phyloP scores from a whole-genome alignment of 2,888 invertebrate species.

The Prosopocoilus inquinatus region DNA sequence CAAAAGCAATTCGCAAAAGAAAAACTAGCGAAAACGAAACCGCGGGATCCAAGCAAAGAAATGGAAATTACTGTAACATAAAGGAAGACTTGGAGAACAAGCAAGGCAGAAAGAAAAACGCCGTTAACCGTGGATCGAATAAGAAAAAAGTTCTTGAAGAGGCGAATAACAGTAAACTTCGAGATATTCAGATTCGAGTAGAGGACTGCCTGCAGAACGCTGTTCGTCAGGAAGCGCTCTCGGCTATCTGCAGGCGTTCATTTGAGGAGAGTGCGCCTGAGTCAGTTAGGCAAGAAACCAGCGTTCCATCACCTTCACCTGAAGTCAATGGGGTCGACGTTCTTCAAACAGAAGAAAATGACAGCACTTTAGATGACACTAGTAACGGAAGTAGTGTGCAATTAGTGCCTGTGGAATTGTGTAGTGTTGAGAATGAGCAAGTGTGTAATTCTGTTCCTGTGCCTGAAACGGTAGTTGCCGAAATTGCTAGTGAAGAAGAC shows the following conservation, averaged over 20 bases:
- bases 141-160: constrained; percentile 51
- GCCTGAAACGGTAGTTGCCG: constrained; percentile 38
- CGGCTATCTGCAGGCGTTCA: constrained; percentile 34
- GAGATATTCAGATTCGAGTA: constrained; percentile 47
- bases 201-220: constrained; percentile 48
- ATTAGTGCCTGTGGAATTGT: constrained; percentile 34
- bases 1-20: constrained; percentile 39
- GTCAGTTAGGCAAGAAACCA: constrained; percentile 8
- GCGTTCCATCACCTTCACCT: not conserved
- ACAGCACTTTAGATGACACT: constrained; percentile 35
- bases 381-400: constrained; percentile 41
- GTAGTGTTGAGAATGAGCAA: constrained; percentile 33
- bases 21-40: constrained; percentile 45
- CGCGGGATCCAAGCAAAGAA: constrained; percentile 32
- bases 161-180: constrained; percentile 49
- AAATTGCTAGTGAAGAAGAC: constrained; percentile 58
- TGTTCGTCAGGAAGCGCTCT: constrained; percentile 33
- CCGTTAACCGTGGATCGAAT: constrained; percentile 38
- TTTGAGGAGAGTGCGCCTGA: constrained; percentile 29
- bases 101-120: constrained; percentile 39
- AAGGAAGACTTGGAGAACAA: constrained; percentile 48
- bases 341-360: constrained; percentile 22
- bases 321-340: not conserved
- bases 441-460: constrained; percentile 32
- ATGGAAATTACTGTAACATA: constrained; percentile 32